Evolutionary conservation across 2,113 vertebrate species (phyloP), one percentile per base, ranked within the genome.

Genomic region (Chaetodon auriga): DNA sequence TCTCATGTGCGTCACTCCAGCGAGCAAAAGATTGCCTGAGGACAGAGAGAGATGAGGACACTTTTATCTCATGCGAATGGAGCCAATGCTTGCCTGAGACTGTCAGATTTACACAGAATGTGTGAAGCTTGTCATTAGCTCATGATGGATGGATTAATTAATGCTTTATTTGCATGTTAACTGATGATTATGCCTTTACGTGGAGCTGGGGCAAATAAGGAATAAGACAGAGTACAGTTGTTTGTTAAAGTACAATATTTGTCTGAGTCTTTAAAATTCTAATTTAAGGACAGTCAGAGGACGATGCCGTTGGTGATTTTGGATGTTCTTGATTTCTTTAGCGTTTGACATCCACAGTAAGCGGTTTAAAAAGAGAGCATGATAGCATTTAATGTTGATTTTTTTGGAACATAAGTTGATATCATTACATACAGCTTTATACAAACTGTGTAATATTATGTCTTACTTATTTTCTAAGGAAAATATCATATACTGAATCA

Each of bases 121-220:
- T 43, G 46, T 62, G 65, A 63, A 61, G n/a, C 46, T 45, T 16
- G 48, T 64, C 58, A n/a, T 23, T 36, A n/a, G 2, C 16, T 19
- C 12, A n/a, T 45, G n/a, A 30, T 7, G 14, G 49, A 57, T 65
- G 61, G 25, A 64, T 23, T 57, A 7, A 55, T 74, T 55, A 38
- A 58, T 68, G 68, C 25, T 73, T 78, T 46, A 54, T 68, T 66
- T 66, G 51, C 14, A 11, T 51, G 1, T 6, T 21, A 30, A 60
- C 15, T 49, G 5, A 25, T 72, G n/a, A 36, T 60, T 14, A 4
- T 38, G 38, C 5, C 13, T 57, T 38, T 70, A 43, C 49, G 51
- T 60, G 18, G 11, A 78, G 38, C 23, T 51, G 35, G 13, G 2
- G 6, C 0, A 30, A 53, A 72, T 51, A 48, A 15, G 25, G 19